These are phyloP conservation scores for Paraescarpia echinospica DNA, from an alignment of 1,140 invertebrate genomes.

Conservation along the genomic window DNA sequence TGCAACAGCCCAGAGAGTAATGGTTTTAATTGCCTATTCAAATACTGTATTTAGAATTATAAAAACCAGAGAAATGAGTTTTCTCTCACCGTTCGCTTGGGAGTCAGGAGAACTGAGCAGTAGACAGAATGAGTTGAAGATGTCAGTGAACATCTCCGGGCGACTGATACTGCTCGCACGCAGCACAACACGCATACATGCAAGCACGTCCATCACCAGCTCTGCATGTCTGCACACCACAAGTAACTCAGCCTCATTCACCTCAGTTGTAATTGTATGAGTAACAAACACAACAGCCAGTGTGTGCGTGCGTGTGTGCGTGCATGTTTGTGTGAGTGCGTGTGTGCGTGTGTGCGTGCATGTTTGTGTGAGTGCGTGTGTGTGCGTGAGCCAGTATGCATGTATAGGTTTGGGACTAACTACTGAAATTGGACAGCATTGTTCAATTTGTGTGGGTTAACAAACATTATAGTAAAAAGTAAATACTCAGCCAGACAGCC, in stretches of 20 bases:
- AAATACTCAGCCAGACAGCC: too few species aligned
- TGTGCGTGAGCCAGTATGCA: not conserved
- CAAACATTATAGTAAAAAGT: too few species aligned
- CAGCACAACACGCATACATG: constrained; percentile 38
- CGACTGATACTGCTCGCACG: constrained; percentile 33
- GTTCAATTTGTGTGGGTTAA: too few species aligned
- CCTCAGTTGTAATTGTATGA: too few species aligned
- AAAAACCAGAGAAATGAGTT: not conserved
- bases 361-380: not conserved
- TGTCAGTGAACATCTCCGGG: constrained; percentile 43
- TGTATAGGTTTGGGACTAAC: not conserved
- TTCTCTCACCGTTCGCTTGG: constrained; percentile 31
- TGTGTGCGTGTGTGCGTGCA: not conserved
- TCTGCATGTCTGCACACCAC: constrained; percentile 37
- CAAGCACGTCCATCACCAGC: constrained; percentile 37
- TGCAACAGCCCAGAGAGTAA: too few species aligned
- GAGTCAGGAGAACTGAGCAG: constrained; percentile 38
- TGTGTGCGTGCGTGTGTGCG: not conserved
- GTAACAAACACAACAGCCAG: too few species aligned
- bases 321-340: not conserved
- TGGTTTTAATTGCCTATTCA: too few species aligned
- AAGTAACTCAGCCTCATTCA: not conserved
- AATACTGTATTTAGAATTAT: too few species aligned
- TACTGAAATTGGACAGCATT: too few species aligned
- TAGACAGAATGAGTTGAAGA: constrained; percentile 38